Percentiles rank a stretch among this genome's conserved stretches.
Conservation (phyloP, 2,888 invertebrate species). For the Hirtodrosophila trivittata region DNA sequence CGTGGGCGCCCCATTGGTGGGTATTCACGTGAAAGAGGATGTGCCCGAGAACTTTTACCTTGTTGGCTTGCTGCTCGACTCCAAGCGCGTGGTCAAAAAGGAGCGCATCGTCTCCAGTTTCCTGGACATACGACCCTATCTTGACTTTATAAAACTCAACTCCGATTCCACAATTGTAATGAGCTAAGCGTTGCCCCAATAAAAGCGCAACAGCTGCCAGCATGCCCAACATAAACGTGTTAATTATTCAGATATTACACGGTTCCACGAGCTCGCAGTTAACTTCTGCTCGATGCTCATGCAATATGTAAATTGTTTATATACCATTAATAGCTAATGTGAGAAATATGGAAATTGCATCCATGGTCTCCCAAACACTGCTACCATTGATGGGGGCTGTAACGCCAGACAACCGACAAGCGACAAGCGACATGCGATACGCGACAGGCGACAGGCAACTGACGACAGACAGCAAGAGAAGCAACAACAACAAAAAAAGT, state of each 20-base stretch:
- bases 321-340: conserved; percentile 65
- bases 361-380: conserved; percentile 22
- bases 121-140: conserved; percentile 52
- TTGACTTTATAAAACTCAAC: conserved; percentile 53
- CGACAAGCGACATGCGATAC: conserved; percentile 30
- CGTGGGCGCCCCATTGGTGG: conserved; percentile 56
- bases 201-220: conserved; percentile 47
- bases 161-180: conserved; percentile 38
- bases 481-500: conserved; percentile 19
- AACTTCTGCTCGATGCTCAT: conserved; percentile 42
- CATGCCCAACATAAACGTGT: conserved; percentile 46
- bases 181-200: conserved; percentile 24
- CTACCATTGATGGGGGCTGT: conserved; percentile 25
- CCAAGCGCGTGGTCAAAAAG: background rate
- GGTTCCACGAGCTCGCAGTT: conserved; percentile 10
- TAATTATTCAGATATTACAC: conserved; percentile 58
- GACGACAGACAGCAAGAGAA: conserved; percentile 1
- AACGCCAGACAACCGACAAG: conserved; percentile 37
- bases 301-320: conserved; percentile 66
- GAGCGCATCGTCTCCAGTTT: conserved; percentile 42
- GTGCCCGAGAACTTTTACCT: conserved; percentile 52
- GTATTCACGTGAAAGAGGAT: conserved; percentile 49
- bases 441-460: conserved; percentile 17
- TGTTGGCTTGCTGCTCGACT: conserved; percentile 55
- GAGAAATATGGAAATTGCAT: conserved; percentile 61